A percentile compares a stretch with the other conserved stretches of the same genome.
These are phyloP conservation scores for Columba livia DNA, from an alignment of 2,113 vertebrate genomes.

Conservation along the genomic window DNA sequence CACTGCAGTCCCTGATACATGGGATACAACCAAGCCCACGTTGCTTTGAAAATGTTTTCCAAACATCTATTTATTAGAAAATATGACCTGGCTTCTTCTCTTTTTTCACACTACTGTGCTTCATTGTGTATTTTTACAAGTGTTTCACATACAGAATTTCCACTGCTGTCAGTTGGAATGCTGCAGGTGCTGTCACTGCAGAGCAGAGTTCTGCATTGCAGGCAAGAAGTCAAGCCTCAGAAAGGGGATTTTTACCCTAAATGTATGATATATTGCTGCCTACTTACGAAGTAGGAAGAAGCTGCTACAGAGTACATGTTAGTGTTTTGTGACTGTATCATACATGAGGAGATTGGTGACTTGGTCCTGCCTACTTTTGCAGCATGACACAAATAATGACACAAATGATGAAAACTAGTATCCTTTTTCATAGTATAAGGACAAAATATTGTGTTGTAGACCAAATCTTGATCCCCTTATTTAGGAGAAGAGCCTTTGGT, in stretches of 20 bases:
- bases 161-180: constrained; percentile 29
- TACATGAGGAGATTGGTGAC: background rate
- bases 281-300: background rate
- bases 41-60: background rate
- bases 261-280: background rate
- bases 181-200: constrained; percentile 50
- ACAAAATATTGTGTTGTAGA: background rate
- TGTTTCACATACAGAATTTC: background rate
- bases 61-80: background rate
- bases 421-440: background rate
- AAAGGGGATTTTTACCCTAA: background rate
- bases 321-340: background rate
- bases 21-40: background rate
- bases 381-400: background rate
- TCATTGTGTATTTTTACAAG: background rate
- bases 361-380: background rate
- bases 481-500: background rate
- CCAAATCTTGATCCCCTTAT: background rate
- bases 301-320: background rate
- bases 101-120: background rate
- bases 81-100: background rate
- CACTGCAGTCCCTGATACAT: background rate
- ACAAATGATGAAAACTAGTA: background rate
- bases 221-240: background rate
- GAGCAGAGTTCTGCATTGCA: constrained; percentile 56